Conservation (phyloP, 2,797 vertebrate genomes). For the Galago senegalensis region DNA sequence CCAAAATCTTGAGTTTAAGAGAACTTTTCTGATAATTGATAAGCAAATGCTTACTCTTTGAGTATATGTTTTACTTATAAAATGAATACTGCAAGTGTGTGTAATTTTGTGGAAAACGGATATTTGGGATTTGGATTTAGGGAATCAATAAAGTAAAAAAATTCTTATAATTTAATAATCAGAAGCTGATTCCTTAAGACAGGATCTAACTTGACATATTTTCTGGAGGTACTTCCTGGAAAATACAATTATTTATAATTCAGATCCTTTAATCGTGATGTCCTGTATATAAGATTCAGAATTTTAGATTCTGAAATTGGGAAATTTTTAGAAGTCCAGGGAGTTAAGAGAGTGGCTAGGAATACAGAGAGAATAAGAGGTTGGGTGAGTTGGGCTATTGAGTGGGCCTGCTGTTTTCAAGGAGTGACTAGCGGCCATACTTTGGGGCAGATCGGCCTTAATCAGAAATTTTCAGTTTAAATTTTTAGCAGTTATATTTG, state of each 20-base stretch:
- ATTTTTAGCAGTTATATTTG: neutral
- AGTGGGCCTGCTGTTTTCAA: neutral
- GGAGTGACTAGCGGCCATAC: fast-evolving
- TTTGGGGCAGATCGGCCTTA: neutral
- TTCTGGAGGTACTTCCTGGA: neutral
- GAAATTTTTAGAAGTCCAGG: neutral
- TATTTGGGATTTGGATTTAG: neutral
- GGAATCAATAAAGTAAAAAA: neutral
- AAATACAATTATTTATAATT: conserved; percentile 2
- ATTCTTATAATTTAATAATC: neutral
- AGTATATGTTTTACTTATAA: neutral
- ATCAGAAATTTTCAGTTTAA: neutral
- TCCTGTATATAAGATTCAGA: neutral
- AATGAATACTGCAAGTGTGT: neutral
- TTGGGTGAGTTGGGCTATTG: fast-evolving
- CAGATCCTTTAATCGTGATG: neutral
- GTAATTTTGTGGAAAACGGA: neutral
- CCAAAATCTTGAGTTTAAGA: neutral
- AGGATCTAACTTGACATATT: neutral
- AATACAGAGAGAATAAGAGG: fast-evolving
- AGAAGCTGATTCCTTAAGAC: neutral
- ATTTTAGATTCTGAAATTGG: neutral
- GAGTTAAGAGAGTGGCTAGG: neutral
- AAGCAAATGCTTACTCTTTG: neutral
- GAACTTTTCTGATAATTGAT: neutral